Base-by-base conservation (phyloP, 2,113 vertebrate genomes). In the Gymnorhina tibicen region DNA sequence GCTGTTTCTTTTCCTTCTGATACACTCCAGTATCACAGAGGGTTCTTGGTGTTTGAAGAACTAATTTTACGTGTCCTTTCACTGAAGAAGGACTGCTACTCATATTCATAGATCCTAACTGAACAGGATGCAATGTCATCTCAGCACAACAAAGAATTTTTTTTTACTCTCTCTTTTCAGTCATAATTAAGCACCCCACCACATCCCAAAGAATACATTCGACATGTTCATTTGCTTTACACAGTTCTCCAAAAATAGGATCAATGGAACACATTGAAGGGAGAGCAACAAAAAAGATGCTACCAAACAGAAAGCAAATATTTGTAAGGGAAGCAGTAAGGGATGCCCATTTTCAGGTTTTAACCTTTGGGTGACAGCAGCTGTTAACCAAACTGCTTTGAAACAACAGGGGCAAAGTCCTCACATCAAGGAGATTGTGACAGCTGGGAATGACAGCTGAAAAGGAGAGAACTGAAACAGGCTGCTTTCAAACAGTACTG, bases 391-490 rank as follows among this genome's bases (percentile, higher is more conserved):
- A 89, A 90, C 66, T 76, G 62, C 93, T 89, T 87, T 91, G 53
- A 77, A 95, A 89, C 74, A 95, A 93, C 62, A 87, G 53, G 53
- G 77, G 67, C 83, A 91, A 91, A 91, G 70, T 91, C 85, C 78
- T 95, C 62, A 89, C 63, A 69, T 91, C 85, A 93, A 66, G 56
- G 70, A 95, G 72, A 74, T 5, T 80, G 72, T 93, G 95, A 93
- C 95, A 96, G 93, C 95, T 97, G 95, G 90, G 93, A 96, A 91
- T 85, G 95, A 96, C 94, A 97, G 94, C 93, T 96, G 96, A 94
- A 93, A 93, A 96, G 91, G 82, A 93, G 62, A 76, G 87, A 96
- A 96, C 70, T 93, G 95, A 96, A 96, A 91, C 87, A 95, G 90
- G 50, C 55, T 91, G 91, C 91, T 91, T 94, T 90, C 75, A 90